A percentile compares a stretch with the other conserved stretches of the same genome.
These are phyloP conservation scores for Pelodiscus sinensis DNA, from an alignment of 2,113 vertebrate species.

Conservation along the genomic window DNA sequence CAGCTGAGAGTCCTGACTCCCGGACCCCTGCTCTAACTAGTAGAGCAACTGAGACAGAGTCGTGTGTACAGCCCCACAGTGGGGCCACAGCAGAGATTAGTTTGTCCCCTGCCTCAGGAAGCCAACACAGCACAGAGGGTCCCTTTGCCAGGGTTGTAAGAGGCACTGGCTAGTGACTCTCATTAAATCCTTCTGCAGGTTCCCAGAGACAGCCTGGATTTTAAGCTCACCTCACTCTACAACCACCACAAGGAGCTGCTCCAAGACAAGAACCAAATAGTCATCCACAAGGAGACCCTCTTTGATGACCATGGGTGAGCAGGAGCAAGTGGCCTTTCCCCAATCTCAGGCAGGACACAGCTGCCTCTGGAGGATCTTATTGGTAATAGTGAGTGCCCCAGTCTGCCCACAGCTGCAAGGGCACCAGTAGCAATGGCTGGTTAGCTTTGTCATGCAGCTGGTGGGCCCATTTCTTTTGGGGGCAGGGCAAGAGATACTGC, in stretches of 20 bases:
- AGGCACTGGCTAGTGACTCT: not conserved
- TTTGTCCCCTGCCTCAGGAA: not conserved
- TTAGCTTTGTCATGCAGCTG: no score
- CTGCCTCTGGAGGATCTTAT: not conserved
- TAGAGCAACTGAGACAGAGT: not conserved
- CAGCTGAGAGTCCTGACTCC: not conserved
- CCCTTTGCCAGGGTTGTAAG: not conserved
- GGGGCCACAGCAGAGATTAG: not conserved
- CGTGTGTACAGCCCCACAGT: not conserved
- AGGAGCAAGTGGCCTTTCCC: not conserved
- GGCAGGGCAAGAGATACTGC: no score
- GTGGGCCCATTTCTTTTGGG: no score
- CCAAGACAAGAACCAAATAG: slow-evolving; percentile 76
- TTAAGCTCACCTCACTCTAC: slow-evolving; percentile 82
- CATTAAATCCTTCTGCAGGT: slow-evolving; percentile 58
- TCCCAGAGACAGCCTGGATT: slow-evolving; percentile 83
- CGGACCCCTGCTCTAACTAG: not conserved
- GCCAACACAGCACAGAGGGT: not conserved
- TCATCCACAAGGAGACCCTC: slow-evolving; percentile 78
- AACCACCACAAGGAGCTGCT: slow-evolving; percentile 81
- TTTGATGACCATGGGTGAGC: slow-evolving; percentile 68
- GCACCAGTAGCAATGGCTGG: not conserved
- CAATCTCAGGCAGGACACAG: not conserved
- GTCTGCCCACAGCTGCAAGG: not conserved
- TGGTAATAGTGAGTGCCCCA: not conserved